These are phyloP conservation scores for Ichneumoninae sp. DNA, from an alignment of 2,888 invertebrate genomes.

Conservation along the genomic window DNA sequence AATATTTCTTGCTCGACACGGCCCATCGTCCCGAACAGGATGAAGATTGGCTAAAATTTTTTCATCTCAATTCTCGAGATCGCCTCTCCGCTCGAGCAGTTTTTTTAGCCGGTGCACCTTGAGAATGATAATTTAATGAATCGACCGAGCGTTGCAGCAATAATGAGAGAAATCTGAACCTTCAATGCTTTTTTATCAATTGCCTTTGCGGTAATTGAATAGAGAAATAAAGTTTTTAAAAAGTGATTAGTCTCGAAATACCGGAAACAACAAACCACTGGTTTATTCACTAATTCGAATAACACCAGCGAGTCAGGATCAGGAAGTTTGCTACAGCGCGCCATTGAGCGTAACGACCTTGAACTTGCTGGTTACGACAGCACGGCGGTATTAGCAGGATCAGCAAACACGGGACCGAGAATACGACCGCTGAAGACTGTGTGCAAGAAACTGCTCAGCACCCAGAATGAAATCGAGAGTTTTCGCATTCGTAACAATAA, in stretches of 20 bases:
- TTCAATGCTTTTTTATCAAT: slow-evolving; percentile 24
- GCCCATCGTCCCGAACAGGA: neutral
- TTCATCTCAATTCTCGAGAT: neutral
- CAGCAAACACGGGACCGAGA: slow-evolving; percentile 35
- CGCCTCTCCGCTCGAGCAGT: neutral
- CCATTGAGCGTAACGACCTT: slow-evolving; percentile 74
- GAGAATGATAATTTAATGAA: slow-evolving; percentile 22
- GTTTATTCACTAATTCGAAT: slow-evolving; percentile 60
- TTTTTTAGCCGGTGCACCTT: neutral
- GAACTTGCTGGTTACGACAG: slow-evolving; percentile 73
- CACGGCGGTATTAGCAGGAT: slow-evolving; percentile 33
- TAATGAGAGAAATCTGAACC: slow-evolving; percentile 7
- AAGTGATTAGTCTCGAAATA: slow-evolving; percentile 27
- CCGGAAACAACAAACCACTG: slow-evolving; percentile 66
- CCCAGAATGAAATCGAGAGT: slow-evolving; percentile 3
- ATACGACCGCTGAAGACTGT: neutral
- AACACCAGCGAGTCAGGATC: slow-evolving; percentile 65
- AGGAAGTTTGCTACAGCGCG: slow-evolving; percentile 70
- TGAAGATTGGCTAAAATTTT: neutral
- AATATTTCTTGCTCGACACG: neutral
- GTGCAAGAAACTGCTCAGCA: slow-evolving; percentile 1
- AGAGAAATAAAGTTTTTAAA: slow-evolving; percentile 4
- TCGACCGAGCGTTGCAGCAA: neutral
- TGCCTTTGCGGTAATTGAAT: slow-evolving; percentile 18
- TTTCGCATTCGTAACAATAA: neutral